Evolutionary conservation across 2,113 vertebrate genomes (phyloP).

Genomic region (Chlorodrepanis virens): DNA sequence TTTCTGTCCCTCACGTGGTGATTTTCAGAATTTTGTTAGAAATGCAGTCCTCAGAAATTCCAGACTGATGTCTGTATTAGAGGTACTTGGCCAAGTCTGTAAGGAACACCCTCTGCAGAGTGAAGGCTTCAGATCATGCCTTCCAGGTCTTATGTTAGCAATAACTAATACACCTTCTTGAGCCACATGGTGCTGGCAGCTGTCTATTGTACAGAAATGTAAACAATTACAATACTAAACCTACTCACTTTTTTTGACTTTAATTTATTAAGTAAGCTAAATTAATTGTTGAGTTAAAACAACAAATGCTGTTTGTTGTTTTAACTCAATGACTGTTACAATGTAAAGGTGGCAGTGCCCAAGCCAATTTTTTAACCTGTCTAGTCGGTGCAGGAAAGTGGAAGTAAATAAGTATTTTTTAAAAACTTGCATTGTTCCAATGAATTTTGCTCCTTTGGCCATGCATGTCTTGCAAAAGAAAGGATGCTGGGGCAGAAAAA

Average conservation of each 20-base stretch:
- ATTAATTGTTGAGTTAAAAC: background rate
- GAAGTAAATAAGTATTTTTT: background rate
- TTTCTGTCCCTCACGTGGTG: accelerated
- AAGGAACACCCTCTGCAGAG: accelerated
- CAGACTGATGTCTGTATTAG: background rate
- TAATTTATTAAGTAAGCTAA: background rate
- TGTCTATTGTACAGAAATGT: background rate
- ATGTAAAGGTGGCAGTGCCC: background rate
- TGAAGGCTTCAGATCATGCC: accelerated
- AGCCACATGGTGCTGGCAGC: accelerated
- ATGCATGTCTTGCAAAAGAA: background rate
- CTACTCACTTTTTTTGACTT: background rate
- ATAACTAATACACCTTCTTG: accelerated
- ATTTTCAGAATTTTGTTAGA: background rate
- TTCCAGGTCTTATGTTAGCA: background rate
- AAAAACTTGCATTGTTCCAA: background rate
- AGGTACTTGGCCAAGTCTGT: accelerated
- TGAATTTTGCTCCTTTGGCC: background rate
- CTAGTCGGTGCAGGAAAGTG: background rate
- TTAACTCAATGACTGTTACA: background rate
- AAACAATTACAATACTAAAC: background rate
- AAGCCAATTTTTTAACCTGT: background rate
- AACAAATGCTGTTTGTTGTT: background rate
- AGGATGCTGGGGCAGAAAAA: background rate
- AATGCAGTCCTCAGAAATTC: background rate